Evolutionary conservation across 2,888 invertebrate species (phyloP), one percentile per base, ranked within the genome.

Genomic region (Macaria notata): DNA sequence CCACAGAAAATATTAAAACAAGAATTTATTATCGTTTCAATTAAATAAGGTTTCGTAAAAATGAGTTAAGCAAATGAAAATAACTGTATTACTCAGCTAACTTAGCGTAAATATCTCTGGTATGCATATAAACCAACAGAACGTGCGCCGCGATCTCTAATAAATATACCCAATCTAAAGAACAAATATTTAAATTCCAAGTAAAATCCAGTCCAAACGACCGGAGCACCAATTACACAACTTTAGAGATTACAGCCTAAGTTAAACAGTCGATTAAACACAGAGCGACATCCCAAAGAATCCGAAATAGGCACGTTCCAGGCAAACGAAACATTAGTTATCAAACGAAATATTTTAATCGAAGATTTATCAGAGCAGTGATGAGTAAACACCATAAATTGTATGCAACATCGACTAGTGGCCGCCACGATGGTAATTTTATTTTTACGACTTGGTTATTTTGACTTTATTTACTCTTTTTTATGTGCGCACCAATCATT

Each of bases 321-420:
- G n/a, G 36, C 49, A 54, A 60, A 60, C 49, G 50, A 63, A 62
- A 57, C 38, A 55, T 59, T 58, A 62, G 9, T 65, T 60, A 54
- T 47, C 52, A 52, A 44, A 54, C 48, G 45, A 50, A 56, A 59
- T 53, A 60, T 54, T 54, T 59, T 46, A 48, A 61, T 56, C 49
- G 50, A 44, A 45, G 50, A 63, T 61, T 61, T 59, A 66, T 64
- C 59, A 56, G 36, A 43, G 31, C 43, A 46, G 47, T 42, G 47
- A 51, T 38, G 48, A 58, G 51, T 44, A 58, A 62, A 63, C 59
- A 64, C 56, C 38, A 59, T 65, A 63, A 66, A 60, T 58, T 54
- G 31, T 54, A 48, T 33, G 43, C 44, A 55, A 54, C 56, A 46
- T 41, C 54, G 46, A 56, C 61, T 51, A 60, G 64, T 52, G 53